Evolutionary conservation across 1,140 invertebrate genomes (phyloP).

Genomic region (Paralvinella palmiformis): DNA sequence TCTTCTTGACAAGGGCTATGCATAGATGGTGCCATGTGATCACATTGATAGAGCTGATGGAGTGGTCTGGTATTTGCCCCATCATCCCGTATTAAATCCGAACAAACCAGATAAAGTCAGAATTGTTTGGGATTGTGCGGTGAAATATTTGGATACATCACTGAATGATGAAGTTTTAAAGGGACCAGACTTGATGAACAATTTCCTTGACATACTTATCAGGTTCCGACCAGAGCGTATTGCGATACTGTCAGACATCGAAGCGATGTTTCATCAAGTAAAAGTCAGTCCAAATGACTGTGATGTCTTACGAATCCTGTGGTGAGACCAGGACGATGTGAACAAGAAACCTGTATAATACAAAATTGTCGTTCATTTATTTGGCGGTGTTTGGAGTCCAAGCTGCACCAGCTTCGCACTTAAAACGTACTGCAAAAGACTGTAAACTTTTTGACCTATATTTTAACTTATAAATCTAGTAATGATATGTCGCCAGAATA

Average conservation of each 20-base stretch:
- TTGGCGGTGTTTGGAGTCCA: too few relatives aligned
- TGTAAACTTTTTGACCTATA: too few relatives aligned
- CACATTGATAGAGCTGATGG: background rate
- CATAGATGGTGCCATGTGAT: background rate
- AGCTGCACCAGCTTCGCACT: too few relatives aligned
- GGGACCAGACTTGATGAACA: background rate
- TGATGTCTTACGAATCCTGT: too few relatives aligned
- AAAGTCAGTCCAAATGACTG: too few relatives aligned
- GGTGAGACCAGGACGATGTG: too few relatives aligned
- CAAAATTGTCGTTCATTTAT: too few relatives aligned
- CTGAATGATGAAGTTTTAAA: background rate
- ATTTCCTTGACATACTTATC: background rate
- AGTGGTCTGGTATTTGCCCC: background rate
- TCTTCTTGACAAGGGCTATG: background rate
- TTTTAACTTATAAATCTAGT: too few relatives aligned
- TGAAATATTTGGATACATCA: background rate
- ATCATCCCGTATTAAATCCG: background rate
- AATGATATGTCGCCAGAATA: too few relatives aligned
- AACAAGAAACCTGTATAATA: too few relatives aligned
- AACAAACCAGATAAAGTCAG: background rate
- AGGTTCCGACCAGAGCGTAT: background rate
- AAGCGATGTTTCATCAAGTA: background rate
- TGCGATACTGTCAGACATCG: background rate
- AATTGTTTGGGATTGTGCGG: background rate
- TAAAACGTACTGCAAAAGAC: too few relatives aligned